These are phyloP conservation scores for Oceanodroma leucorhoa DNA, from an alignment of 2,797 vertebrate species.

Conservation along the genomic window DNA sequence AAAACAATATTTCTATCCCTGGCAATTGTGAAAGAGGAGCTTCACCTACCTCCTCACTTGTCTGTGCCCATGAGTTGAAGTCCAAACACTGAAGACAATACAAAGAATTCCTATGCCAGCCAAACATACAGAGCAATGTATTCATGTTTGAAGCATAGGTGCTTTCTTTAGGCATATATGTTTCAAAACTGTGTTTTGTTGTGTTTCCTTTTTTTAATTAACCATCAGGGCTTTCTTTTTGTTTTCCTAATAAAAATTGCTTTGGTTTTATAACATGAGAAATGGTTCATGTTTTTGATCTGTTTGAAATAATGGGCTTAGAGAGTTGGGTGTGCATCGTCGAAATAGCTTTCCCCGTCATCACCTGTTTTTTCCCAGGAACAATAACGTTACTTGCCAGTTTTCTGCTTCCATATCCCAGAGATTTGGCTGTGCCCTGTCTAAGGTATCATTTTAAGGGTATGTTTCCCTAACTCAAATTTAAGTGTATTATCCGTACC, in stretches of 20 bases:
- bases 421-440: neutral
- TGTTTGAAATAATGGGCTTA: neutral
- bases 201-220: neutral
- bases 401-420: neutral
- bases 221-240: neutral
- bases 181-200: neutral
- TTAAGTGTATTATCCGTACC: neutral
- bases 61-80: neutral
- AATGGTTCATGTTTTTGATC: neutral
- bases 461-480: neutral
- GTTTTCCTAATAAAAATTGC: neutral
- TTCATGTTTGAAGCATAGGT: neutral
- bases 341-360: neutral
- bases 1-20: neutral
- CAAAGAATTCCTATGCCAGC: neutral
- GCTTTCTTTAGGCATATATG: neutral
- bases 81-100: neutral
- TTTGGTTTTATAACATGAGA: neutral
- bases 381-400: neutral
- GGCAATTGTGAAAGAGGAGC: neutral
- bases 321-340: neutral
- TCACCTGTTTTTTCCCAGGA: neutral
- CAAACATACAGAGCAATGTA: neutral
- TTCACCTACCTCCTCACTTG: neutral
- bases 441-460: neutral